phyloP scores from a whole-genome alignment of 2,113 vertebrate genomes.

The Pachycephala philippinensis region DNA sequence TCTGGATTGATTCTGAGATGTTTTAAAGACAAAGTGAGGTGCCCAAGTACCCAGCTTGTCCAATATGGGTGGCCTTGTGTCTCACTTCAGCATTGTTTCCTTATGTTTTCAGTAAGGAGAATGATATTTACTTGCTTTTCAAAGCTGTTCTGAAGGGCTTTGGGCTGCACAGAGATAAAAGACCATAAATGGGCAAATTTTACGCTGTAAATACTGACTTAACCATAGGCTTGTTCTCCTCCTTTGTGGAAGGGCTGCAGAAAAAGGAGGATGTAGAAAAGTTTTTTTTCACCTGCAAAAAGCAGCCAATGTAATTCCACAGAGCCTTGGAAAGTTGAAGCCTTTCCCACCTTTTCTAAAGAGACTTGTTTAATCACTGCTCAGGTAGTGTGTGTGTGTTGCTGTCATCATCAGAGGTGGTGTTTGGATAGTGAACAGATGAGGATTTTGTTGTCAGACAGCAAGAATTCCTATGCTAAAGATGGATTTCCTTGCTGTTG shows the following conservation, averaged over 20 bases:
- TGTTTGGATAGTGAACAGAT: background rate
- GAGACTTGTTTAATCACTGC: background rate
- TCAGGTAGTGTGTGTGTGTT: background rate
- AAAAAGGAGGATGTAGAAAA: background rate
- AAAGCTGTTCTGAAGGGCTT: background rate
- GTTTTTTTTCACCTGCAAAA: background rate
- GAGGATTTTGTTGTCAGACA: background rate
- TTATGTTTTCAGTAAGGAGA: background rate
- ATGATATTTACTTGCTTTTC: slow-evolving; percentile 9
- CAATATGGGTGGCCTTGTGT: background rate
- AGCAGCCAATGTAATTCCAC: background rate
- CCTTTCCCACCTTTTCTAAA: background rate
- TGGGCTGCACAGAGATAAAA: background rate
- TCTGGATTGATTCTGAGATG: background rate
- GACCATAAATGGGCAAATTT: background rate
- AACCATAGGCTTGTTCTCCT: background rate
- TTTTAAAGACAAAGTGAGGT: background rate
- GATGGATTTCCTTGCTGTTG: background rate
- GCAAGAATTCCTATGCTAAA: background rate
- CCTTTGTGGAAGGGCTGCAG: background rate
- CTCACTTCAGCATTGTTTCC: background rate
- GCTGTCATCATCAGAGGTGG: background rate
- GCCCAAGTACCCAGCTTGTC: background rate
- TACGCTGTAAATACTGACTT: background rate
- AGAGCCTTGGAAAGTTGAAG: background rate